These are phyloP conservation scores for Sardina pilchardus DNA, from an alignment of 2,113 vertebrate genomes.

Conservation along the genomic window DNA sequence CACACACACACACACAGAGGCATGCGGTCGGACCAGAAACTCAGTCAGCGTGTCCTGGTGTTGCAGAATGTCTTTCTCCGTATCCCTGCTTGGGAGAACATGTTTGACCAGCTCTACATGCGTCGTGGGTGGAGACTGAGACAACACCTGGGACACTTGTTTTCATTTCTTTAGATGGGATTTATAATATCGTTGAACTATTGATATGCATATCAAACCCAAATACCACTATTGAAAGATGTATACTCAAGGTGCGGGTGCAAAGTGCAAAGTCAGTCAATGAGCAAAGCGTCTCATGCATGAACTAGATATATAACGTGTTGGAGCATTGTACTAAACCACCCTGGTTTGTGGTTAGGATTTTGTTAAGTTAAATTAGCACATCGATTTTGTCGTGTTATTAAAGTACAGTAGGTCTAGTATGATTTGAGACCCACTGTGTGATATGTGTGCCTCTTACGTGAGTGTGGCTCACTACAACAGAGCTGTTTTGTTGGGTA, in stretches of 20 bases:
- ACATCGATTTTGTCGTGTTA: too few relatives aligned
- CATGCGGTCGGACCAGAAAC: slow-evolving; percentile 63
- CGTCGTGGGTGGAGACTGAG: neutral
- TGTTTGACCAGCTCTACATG: neutral
- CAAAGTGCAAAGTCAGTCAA: too few relatives aligned
- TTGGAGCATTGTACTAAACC: too few relatives aligned
- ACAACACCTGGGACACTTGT: neutral
- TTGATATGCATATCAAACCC: neutral
- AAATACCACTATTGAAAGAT: neutral
- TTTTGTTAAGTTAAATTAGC: too few relatives aligned
- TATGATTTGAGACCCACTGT: neutral
- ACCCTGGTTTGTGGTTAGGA: too few relatives aligned
- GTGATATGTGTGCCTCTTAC: neutral
- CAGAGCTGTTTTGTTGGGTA: neutral
- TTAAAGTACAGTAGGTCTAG: too few relatives aligned
- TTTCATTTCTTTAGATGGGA: neutral
- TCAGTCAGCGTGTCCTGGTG: neutral
- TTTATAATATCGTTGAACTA: neutral
- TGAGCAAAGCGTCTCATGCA: too few relatives aligned
- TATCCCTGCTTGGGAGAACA: neutral
- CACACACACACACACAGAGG: slow-evolving; percentile 18
- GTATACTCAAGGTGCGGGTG: too few relatives aligned
- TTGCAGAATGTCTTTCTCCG: neutral
- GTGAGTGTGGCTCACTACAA: neutral
- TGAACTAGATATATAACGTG: too few relatives aligned